Base-by-base conservation (phyloP, 2,888 invertebrate genomes). In the Apamea crenata region DNA sequence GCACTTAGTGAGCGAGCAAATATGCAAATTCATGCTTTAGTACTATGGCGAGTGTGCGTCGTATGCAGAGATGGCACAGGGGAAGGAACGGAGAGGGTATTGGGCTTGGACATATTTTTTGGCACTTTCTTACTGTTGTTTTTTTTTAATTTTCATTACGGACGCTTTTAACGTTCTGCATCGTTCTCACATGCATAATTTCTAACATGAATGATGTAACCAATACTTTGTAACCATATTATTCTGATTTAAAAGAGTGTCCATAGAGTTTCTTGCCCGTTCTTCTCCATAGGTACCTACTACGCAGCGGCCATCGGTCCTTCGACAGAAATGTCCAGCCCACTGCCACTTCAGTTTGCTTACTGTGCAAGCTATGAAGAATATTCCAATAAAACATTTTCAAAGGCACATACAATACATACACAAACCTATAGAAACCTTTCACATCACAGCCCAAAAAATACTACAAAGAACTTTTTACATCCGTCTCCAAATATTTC, bases 21-120 rank as follows among this genome's bases (percentile, higher is more conserved):
- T 96, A 97, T 97, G 96, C 96, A 95, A 96, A 96, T 96, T 95
- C 95, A 95, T 94, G 94, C 93, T 94, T 93, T 94, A 93, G 93
- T 91, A 91, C 91, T 93, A 90, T 88, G 86, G 87, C 91, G 93
- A 93, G 95, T 95, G 94, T 95, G 95, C 93, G 93, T 91, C 92
- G 94, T 93, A 91, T 94, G 93, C 91, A 93, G 93, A 92, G 91
- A 83, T 83, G 80, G 92, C 66, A 91, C 85, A 88, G 68, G 5
- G 84, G 78, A 72, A 79, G 44, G 29, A 7, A 66, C 91, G 80
- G 95, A 95, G 93, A 67, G 4, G 87, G 4, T 74, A 7, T 75
- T 74, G 14, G 1, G 3, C 1, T 68, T 50, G 0, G 0, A 47
- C 65, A 36, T 16, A 40, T 63, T 68, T 82, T 74, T 77, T 14